phyloP scores from a whole-genome alignment of 1,140 invertebrate genomes.

The Lordiphosa collinella region DNA sequence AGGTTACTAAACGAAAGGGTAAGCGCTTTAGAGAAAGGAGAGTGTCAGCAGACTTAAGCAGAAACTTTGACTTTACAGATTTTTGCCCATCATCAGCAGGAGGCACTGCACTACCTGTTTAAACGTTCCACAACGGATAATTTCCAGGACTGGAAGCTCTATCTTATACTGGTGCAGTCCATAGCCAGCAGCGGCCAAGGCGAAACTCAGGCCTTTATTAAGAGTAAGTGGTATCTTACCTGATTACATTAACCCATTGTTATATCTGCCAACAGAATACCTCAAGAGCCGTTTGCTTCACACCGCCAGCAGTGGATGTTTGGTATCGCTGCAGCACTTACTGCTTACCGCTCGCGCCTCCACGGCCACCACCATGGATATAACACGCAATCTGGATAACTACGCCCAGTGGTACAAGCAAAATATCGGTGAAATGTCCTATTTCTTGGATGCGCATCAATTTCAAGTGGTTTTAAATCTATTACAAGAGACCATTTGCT shows the following conservation, averaged over 20 bases:
- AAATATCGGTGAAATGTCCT: slow-evolving; percentile 72
- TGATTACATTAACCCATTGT: no score
- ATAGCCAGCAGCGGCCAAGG: slow-evolving; percentile 27
- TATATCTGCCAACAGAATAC: slow-evolving; percentile 33
- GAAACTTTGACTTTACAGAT: slow-evolving; percentile 25
- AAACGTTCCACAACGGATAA: slow-evolving; percentile 37
- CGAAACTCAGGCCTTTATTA: slow-evolving; percentile 37
- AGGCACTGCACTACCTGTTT: slow-evolving; percentile 49
- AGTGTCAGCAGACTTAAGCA: neutral
- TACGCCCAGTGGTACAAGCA: slow-evolving; percentile 76
- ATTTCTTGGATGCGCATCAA: slow-evolving; percentile 44
- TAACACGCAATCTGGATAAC: slow-evolving; percentile 60
- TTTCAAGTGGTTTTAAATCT: slow-evolving; percentile 50
- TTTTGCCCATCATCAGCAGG: slow-evolving; percentile 25
- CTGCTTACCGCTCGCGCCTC: slow-evolving; percentile 57
- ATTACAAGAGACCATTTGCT: slow-evolving; percentile 53
- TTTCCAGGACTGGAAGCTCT: slow-evolving; percentile 67
- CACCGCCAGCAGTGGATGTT: slow-evolving; percentile 34
- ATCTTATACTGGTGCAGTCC: slow-evolving; percentile 61
- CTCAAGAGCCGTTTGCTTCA: slow-evolving; percentile 54
- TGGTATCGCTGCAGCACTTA: slow-evolving; percentile 49
- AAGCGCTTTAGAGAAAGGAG: neutral
- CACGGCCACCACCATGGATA: slow-evolving; percentile 50
- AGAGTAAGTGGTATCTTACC: slow-evolving; percentile 30
- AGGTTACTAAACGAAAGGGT: slow-evolving; percentile 49